Conservation (phyloP, 1,140 invertebrate genomes). For the Nomia melanderi region DNA sequence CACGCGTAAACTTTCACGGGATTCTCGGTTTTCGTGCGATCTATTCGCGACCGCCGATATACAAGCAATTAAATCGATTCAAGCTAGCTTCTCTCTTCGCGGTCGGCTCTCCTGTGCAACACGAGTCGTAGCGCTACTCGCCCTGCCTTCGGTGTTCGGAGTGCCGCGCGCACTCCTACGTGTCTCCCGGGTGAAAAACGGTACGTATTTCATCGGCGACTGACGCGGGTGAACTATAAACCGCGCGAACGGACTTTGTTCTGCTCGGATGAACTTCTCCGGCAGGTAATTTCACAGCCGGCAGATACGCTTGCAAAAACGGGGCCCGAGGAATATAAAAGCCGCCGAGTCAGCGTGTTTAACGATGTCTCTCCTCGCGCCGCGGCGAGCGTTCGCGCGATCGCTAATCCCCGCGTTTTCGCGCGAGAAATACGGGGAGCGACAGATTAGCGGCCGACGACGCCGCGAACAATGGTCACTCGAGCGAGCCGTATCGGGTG, state of each 20-base stretch:
- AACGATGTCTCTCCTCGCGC: conserved; percentile 53
- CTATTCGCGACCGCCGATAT: too few species aligned
- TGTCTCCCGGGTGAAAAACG: conserved; percentile 22
- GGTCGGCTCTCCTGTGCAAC: too few species aligned
- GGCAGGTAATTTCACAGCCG: conserved; percentile 45
- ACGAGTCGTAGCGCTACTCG: too few species aligned
- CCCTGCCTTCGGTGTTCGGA: too few species aligned
- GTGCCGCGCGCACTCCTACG: neutral
- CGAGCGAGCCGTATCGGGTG: too few species aligned
- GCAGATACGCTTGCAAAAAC: conserved; percentile 37
- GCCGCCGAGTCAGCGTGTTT: conserved; percentile 56
- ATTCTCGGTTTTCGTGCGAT: too few species aligned
- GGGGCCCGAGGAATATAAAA: conserved; percentile 48
- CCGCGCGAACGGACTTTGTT: conserved; percentile 24
- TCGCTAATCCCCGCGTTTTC: conserved; percentile 52
- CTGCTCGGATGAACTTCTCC: conserved; percentile 26
- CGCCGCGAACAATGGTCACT: conserved; percentile 22
- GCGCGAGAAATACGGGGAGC: conserved; percentile 45
- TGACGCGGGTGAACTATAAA: conserved; percentile 41
- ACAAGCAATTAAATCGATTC: too few species aligned
- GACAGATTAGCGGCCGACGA: conserved; percentile 49
- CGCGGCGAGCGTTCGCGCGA: conserved; percentile 1
- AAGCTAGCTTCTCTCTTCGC: too few species aligned
- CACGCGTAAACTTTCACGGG: too few species aligned
- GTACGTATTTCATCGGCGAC: conserved; percentile 24